phyloP scores from a whole-genome alignment of 2,797 vertebrate species.

The Typhlichthys subterraneus region DNA sequence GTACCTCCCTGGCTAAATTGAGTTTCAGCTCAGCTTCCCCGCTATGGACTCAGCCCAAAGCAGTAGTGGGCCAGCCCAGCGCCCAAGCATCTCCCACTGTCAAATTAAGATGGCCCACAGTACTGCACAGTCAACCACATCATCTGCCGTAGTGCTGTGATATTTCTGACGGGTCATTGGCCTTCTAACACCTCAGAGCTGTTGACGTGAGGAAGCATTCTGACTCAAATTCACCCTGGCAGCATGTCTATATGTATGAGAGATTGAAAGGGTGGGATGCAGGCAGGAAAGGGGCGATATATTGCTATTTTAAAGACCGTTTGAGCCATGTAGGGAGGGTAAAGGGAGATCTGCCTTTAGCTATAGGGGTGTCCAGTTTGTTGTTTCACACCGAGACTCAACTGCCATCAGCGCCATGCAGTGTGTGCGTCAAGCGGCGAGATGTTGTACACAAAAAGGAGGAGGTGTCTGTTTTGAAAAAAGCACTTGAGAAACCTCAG shows the following conservation, averaged over 20 bases:
- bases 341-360: constrained; percentile 7
- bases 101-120: constrained; percentile 26
- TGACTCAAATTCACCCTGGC: constrained; percentile 52
- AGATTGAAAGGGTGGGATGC: constrained; percentile 20
- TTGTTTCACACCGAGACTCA: constrained; percentile 6
- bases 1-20: constrained; percentile 46
- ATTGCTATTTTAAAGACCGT: constrained; percentile 26
- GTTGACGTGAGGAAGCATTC: constrained; percentile 51
- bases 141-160: constrained; percentile 21
- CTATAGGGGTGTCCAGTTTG: constrained; percentile 19
- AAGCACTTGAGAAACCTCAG: constrained; percentile 4
- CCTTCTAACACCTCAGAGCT: constrained; percentile 50
- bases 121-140: constrained; percentile 32
- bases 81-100: constrained; percentile 34
- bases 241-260: constrained; percentile 45
- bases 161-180: constrained; percentile 53
- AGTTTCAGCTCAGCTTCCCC: constrained; percentile 37
- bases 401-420: neutral
- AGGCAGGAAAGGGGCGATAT: neutral
- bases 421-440: neutral
- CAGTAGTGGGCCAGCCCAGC: constrained; percentile 39
- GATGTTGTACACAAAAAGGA: neutral
- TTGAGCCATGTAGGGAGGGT: constrained; percentile 28
- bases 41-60: constrained; percentile 32
- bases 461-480: neutral